Evolutionary conservation across 2,888 invertebrate genomes (phyloP).

Genomic region (Sarcophaga subvicina): DNA sequence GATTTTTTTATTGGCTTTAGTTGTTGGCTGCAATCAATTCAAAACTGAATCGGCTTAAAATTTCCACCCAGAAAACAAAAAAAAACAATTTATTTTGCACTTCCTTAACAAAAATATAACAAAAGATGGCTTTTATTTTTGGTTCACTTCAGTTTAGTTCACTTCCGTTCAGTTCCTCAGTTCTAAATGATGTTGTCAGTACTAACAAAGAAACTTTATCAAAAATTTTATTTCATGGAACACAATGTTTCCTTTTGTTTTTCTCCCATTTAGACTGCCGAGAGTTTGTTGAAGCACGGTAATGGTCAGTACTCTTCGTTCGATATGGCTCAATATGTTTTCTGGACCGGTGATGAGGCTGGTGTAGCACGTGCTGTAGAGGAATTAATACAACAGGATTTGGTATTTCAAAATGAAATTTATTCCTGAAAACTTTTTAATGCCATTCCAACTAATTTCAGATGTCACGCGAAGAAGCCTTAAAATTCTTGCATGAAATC

Average conservation of each 20-base stretch:
- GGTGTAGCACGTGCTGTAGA: constrained; percentile 90
- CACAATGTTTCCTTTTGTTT: background rate
- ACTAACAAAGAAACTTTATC: background rate
- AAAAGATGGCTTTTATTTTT: constrained; percentile 30
- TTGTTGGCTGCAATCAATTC: constrained; percentile 41
- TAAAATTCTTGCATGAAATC: constrained; percentile 89
- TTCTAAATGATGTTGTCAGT: background rate
- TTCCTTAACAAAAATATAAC: constrained; percentile 16
- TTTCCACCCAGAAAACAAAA: constrained; percentile 38
- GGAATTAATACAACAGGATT: constrained; percentile 89
- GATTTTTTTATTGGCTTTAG: constrained; percentile 66
- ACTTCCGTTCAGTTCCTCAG: background rate
- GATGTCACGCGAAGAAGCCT: constrained; percentile 90
- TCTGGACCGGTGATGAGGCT: constrained; percentile 91
- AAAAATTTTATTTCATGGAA: background rate
- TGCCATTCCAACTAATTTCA: constrained; percentile 76
- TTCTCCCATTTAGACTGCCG: constrained; percentile 81
- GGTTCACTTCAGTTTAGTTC: background rate
- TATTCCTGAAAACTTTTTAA: background rate
- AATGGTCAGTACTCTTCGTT: constrained; percentile 88
- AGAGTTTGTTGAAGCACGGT: constrained; percentile 82
- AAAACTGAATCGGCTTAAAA: constrained; percentile 62
- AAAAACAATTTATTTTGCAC: constrained; percentile 60
- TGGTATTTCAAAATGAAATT: constrained; percentile 83
- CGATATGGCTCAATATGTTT: constrained; percentile 92